Evolutionary conservation across 37 sponge, comb jelly and placozoan genomes (phyloP), one percentile per base, ranked within the genome.

Genomic region (Bolinopsis microptera): DNA sequence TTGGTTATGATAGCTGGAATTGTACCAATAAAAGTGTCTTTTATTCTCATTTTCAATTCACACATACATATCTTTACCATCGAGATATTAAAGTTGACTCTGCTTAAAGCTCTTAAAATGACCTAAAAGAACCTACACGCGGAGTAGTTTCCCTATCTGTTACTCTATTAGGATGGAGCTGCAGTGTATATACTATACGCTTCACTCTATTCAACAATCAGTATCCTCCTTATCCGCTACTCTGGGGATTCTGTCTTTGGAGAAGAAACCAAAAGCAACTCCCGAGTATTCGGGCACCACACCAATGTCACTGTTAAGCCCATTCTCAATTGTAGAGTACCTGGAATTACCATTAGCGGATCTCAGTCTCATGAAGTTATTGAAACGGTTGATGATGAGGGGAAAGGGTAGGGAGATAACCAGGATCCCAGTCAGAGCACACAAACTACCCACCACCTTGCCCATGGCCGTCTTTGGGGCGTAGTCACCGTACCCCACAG

Each of bases 361-460:
- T 27, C 36, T 86, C 25, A 86, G 41, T 40, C 36, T 86, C 90
- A 86, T 86, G 90, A 86, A 86, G 90, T 41, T 39, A 48, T 86
- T 86, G 36, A 86, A 86, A 3, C 90, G 90, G 24, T 35, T 86
- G 67, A 86, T 86, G 30, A 86, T 86, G n/a, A 86, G 90, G 1
- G 90, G 90, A 24, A 86, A 86, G 61, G 90, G 90, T 30, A 86
- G 90, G 90, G 90, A 86, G 8, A 86, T 86, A 61, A 86, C 90
- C 30, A 86, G 90, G 90, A 86, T 86, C 31, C 90, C 90, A 40
- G 90, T 86, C 90, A 86, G 68, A 0, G 90, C 90, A 30, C 90
- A 86, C 36, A 86, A 35, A 27, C 67, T 48, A 1, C 90, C 90
- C 30, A 86, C 90, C 36, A 86, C 36, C 90, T 86, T 86, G 30